Percentiles rank a stretch among this genome's conserved stretches.
These are phyloP conservation scores for Hydropsyche betteni DNA, from an alignment of 2,888 invertebrate genomes.

Conservation along the genomic window DNA sequence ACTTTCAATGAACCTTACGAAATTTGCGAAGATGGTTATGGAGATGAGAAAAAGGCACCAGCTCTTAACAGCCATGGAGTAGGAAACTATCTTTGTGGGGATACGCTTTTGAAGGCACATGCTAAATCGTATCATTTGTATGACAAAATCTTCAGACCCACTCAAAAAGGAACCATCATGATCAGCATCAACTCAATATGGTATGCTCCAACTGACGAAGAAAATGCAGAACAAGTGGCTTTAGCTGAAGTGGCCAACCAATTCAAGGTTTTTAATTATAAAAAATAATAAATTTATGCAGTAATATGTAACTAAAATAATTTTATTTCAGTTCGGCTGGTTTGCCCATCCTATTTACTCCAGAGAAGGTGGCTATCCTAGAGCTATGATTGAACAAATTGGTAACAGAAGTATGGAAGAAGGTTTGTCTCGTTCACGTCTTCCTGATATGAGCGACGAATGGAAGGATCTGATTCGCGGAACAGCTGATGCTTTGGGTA, in stretches of 20 bases:
- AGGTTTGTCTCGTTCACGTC: constrained; percentile 60
- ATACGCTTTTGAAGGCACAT: constrained; percentile 73
- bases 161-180: constrained; percentile 67
- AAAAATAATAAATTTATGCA: not conserved
- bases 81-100: constrained; percentile 72
- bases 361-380: constrained; percentile 63
- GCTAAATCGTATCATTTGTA: constrained; percentile 73
- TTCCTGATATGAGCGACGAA: constrained; percentile 62
- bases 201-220: constrained; percentile 63
- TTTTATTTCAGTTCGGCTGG: constrained; percentile 63
- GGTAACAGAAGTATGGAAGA: constrained; percentile 61
- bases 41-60: constrained; percentile 65
- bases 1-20: constrained; percentile 75
- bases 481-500: constrained; percentile 64
- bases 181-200: constrained; percentile 67
- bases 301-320: not conserved
- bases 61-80: constrained; percentile 66
- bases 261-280: constrained; percentile 58
- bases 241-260: constrained; percentile 65
- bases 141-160: constrained; percentile 66
- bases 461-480: constrained; percentile 64
- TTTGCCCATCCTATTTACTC: constrained; percentile 67
- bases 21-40: constrained; percentile 66
- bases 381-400: constrained; percentile 63
- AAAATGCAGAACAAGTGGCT: constrained; percentile 60